Evolutionary conservation across 2,888 invertebrate species (phyloP), one percentile per base, ranked within the genome.

Genomic region (Danaus chrysippus): DNA sequence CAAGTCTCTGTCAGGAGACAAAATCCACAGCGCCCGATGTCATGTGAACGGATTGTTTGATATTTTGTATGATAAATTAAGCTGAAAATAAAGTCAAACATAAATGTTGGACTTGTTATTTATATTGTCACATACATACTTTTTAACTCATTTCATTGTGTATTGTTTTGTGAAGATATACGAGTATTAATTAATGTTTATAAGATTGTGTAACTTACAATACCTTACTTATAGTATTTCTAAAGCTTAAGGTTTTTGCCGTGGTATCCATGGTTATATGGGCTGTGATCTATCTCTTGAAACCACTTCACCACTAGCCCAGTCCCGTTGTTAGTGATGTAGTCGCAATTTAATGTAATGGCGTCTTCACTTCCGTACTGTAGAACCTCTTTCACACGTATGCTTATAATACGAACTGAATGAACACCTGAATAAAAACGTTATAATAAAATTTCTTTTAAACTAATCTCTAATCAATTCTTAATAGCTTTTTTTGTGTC

Each of bases 211-310:
- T 10, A 1, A 3, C 15, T n/a, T 10, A 49, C 10, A 17, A 49
- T 69, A 87, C 90, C 81, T 84, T 90, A 71, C 89, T 76, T 56
- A 87, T 43, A 91, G 70, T 23, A 89, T 69, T 1, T 94, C 94
- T 56, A 94, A 84, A 12, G 93, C 94, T 74, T 93, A 93, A 0
- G 95, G 95, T 68, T 91, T 91, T 68, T 92, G 91, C 3, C 94
- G 93, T 1, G 94, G 94, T 65, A 96, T 95, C 95, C 96, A 96
- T 79, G 96, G 95, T 82, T 96, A 96, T n/a, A 96, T 94, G 0
- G 93, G 92, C 56, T 93, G 92, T 0, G 92, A 91, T 66, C 91
- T 92, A 73, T 94, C 93, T 80, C 93, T 93, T 92, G 92, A 77
- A 93, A 95, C 96, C 96, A 96, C 79, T 95, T 95, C 10, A 96